Evolutionary conservation across 1,140 invertebrate genomes (phyloP).

Genomic region (Trachelipus rathkii): DNA sequence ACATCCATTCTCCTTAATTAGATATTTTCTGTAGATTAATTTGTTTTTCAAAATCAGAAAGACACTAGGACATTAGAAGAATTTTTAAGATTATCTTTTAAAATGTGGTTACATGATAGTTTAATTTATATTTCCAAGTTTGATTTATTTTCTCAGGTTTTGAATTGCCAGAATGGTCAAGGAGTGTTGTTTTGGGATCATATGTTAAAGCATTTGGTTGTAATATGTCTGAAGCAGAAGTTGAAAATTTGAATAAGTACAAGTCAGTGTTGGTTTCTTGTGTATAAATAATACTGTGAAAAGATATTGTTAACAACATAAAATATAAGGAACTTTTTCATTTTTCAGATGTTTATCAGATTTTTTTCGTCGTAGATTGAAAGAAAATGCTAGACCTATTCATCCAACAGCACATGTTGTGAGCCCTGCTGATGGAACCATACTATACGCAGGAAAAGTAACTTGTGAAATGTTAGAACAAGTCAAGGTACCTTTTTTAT

Average conservation of each 20-base stretch:
- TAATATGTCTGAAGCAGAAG: conserved; percentile 79
- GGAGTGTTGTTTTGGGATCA: no score
- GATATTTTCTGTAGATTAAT: no score
- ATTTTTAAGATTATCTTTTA: no score
- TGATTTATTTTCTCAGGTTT: no score
- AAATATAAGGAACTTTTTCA: not conserved
- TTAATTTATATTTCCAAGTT: no score
- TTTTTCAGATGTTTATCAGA: conserved; percentile 70
- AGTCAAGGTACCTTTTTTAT: conserved; percentile 60
- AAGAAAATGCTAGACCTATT: conserved; percentile 71
- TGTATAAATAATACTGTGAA: not conserved
- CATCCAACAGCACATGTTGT: conserved; percentile 58
- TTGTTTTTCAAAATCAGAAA: no score
- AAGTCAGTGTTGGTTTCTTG: conserved; percentile 13
- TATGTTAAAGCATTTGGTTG: conserved; percentile 77
- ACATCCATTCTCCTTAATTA: no score
- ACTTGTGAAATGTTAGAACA: conserved; percentile 81
- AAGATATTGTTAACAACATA: not conserved
- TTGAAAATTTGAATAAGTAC: conserved; percentile 62
- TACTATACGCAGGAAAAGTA: conserved; percentile 86
- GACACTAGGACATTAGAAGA: no score
- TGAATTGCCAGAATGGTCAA: no score
- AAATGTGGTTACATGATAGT: no score
- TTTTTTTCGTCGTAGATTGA: conserved; percentile 84
- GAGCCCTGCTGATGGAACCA: conserved; percentile 87